Conservation (phyloP, 2,113 vertebrate species). For the Corythornis madagascariensis region DNA sequence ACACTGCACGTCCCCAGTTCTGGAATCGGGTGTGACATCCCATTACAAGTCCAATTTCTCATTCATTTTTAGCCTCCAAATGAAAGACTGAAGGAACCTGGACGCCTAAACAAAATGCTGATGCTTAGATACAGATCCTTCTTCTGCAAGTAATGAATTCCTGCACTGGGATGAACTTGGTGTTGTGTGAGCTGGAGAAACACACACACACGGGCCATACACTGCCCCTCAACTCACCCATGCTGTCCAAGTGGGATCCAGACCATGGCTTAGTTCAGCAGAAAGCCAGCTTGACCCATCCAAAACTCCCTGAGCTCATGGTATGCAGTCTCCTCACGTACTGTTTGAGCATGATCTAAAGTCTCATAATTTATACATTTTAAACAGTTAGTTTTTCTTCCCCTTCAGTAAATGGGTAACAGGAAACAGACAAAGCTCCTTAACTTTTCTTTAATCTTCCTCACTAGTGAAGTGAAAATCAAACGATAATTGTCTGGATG, state of each 20-base stretch:
- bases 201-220: rapidly evolving
- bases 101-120: background rate
- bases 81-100: background rate
- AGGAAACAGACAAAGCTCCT: slow-evolving; percentile 77
- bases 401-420: slow-evolving; percentile 67
- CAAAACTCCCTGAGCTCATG: background rate
- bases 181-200: background rate
- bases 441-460: slow-evolving; percentile 81
- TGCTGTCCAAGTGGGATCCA: background rate
- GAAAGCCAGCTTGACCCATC: slow-evolving; percentile 14
- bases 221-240: background rate
- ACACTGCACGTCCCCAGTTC: background rate
- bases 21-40: background rate
- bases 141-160: background rate
- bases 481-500: slow-evolving; percentile 79
- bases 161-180: background rate
- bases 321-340: background rate
- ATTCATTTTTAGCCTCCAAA: background rate
- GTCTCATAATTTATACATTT: slow-evolving; percentile 58
- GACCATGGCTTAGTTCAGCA: background rate
- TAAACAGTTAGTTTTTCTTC: slow-evolving; percentile 41
- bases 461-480: slow-evolving; percentile 76
- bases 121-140: background rate
- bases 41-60: background rate
- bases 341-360: background rate